A percentile compares a stretch with the other conserved stretches of the same genome.
These are phyloP conservation scores for Spheniscus humboldti DNA, from an alignment of 2,797 vertebrate genomes.

Conservation along the genomic window DNA sequence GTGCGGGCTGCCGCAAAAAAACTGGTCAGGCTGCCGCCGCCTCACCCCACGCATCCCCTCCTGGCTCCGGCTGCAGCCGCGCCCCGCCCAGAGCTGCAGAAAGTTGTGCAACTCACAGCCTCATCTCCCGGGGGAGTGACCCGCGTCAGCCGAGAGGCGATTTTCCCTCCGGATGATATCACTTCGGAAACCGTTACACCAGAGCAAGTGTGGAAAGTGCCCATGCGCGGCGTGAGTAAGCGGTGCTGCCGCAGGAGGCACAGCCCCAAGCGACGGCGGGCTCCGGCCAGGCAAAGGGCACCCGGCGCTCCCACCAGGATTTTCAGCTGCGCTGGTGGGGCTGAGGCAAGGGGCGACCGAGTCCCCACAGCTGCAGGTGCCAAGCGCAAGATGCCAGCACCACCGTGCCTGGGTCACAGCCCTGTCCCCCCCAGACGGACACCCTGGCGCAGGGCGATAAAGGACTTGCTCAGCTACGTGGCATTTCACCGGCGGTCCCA, in stretches of 20 bases:
- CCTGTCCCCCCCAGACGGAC: accelerated
- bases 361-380: accelerated
- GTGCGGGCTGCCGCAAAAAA: not conserved
- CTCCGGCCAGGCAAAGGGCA: not conserved
- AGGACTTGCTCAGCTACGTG: accelerated
- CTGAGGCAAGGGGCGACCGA: not conserved
- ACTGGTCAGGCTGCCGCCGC: no score
- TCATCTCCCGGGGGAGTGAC: accelerated
- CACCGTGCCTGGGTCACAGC: not conserved
- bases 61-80: not conserved
- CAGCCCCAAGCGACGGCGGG: accelerated
- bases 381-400: accelerated
- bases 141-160: accelerated
- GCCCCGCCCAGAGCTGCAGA: not conserved
- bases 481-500: not conserved
- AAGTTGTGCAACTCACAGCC: not conserved
- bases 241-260: not conserved
- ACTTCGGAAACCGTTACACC: not conserved
- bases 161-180: not conserved
- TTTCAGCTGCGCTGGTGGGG: not conserved
- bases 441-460: accelerated
- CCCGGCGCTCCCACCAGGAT: accelerated
- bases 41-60: not conserved
- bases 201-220: accelerated
- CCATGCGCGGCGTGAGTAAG: accelerated